These are phyloP conservation scores for Phoeniculus purpureus DNA, from an alignment of 2,797 vertebrate species.

Conservation along the genomic window DNA sequence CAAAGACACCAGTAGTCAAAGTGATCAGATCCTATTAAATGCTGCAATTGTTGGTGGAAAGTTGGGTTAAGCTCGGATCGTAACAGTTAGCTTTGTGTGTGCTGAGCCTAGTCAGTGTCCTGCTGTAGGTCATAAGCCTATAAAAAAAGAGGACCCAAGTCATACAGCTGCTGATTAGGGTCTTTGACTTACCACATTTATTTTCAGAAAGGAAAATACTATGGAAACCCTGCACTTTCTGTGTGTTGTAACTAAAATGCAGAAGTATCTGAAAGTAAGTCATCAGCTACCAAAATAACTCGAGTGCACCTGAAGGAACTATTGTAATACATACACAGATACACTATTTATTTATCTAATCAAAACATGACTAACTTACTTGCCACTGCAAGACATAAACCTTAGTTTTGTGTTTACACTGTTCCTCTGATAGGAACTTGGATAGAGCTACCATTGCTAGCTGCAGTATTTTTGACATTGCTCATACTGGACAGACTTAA, in stretches of 20 bases:
- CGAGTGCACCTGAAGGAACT: constrained; percentile 54
- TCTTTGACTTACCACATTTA: background rate
- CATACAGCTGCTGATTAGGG: background rate
- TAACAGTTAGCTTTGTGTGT: background rate
- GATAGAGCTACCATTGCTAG: constrained; percentile 70
- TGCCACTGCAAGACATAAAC: constrained; percentile 46
- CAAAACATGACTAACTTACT: constrained; percentile 31
- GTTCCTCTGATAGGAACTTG: constrained; percentile 71
- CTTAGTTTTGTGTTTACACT: constrained; percentile 53
- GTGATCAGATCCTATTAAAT: background rate
- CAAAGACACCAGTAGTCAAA: background rate
- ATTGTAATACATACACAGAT: background rate
- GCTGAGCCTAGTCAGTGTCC: background rate
- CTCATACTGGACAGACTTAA: constrained; percentile 71
- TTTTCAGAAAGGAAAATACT: background rate
- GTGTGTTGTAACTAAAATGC: background rate
- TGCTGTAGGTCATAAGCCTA: background rate
- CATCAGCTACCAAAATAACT: background rate
- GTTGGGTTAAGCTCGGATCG: background rate
- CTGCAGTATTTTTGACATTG: constrained; percentile 70
- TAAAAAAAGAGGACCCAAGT: background rate
- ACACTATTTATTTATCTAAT: background rate
- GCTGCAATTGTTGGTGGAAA: background rate
- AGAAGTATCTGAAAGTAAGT: constrained; percentile 6
- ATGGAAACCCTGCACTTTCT: background rate